Evolutionary conservation across 2,113 vertebrate genomes (phyloP).

Genomic region (Collichthys lucidus): DNA sequence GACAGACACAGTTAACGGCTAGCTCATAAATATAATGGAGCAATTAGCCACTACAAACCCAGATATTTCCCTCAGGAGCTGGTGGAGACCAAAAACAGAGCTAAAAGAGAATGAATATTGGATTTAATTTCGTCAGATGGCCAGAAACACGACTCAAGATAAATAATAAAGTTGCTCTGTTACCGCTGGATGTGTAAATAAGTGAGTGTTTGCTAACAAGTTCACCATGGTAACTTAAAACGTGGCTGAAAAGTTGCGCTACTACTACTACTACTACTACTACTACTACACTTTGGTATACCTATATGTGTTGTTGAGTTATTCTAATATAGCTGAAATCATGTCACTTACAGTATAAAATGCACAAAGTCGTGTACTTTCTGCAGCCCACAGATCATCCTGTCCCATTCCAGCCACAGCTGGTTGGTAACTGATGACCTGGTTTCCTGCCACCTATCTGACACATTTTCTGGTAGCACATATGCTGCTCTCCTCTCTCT

Average conservation of each 20-base stretch:
- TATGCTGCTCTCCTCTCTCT: conserved; percentile 51
- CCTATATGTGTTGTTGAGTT: not conserved
- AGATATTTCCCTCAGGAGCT: not conserved
- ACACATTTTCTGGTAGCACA: conserved; percentile 79
- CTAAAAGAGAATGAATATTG: not conserved
- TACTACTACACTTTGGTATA: too few relatives aligned
- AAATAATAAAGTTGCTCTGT: not conserved
- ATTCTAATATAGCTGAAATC: not conserved
- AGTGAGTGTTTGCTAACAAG: not conserved
- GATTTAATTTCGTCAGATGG: not conserved
- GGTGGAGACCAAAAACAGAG: not conserved
- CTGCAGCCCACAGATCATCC: conserved; percentile 40
- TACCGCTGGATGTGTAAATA: not conserved
- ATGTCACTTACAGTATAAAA: conserved; percentile 36
- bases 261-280: too few relatives aligned
- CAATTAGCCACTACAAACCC: not conserved
- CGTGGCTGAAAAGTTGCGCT: not conserved
- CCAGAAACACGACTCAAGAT: not conserved
- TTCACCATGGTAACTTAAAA: not conserved
- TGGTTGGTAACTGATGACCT: conserved; percentile 69
- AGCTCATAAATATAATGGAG: not conserved
- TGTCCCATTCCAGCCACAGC: conserved; percentile 51
- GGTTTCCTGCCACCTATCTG: conserved; percentile 76
- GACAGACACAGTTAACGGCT: not conserved
- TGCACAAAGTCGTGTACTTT: conserved; percentile 41